A percentile compares a stretch with the other conserved stretches of the same genome.
Evolutionary conservation across 2,888 invertebrate species (phyloP).

Genomic region (Dryobotodes eremita): DNA sequence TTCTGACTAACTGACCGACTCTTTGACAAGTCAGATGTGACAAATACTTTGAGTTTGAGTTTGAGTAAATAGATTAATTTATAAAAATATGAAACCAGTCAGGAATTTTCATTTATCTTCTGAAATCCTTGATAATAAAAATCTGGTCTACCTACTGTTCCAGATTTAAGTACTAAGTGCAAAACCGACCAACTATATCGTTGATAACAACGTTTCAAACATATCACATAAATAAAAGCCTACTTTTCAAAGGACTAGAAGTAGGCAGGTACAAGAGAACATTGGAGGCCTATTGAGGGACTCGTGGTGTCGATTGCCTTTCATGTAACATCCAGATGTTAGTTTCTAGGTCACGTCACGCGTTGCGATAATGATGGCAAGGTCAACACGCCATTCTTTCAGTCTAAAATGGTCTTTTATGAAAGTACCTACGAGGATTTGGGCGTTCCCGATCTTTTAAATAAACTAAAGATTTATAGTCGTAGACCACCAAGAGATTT

Average conservation of each 20-base stretch:
- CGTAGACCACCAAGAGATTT: background rate
- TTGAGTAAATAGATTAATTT: background rate
- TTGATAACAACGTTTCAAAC: background rate
- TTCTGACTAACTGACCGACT: too few relatives aligned
- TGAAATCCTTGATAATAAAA: background rate
- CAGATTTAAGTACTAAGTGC: background rate
- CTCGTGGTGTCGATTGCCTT: slow-evolving; percentile 35
- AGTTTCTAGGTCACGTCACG: slow-evolving; percentile 55
- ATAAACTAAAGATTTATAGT: background rate
- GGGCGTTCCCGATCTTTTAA: background rate
- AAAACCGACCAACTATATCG: background rate
- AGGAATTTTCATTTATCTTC: background rate
- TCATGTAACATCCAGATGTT: slow-evolving; percentile 64
- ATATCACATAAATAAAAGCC: too few relatives aligned
- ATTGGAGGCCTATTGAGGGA: slow-evolving; percentile 37
- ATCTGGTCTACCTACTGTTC: background rate
- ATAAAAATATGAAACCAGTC: background rate
- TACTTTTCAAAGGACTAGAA: slow-evolving; percentile 1
- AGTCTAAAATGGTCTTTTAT: slow-evolving; percentile 2
- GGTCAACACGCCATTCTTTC: slow-evolving; percentile 35
- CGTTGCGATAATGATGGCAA: slow-evolving; percentile 22
- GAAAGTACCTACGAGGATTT: background rate
- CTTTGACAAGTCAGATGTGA: too few relatives aligned
- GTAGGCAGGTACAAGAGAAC: background rate
- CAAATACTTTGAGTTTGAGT: too few relatives aligned